Evolutionary conservation across 2,888 invertebrate species (phyloP), one percentile per base, ranked within the genome.

Genomic region (Drosophila tripunctata): DNA sequence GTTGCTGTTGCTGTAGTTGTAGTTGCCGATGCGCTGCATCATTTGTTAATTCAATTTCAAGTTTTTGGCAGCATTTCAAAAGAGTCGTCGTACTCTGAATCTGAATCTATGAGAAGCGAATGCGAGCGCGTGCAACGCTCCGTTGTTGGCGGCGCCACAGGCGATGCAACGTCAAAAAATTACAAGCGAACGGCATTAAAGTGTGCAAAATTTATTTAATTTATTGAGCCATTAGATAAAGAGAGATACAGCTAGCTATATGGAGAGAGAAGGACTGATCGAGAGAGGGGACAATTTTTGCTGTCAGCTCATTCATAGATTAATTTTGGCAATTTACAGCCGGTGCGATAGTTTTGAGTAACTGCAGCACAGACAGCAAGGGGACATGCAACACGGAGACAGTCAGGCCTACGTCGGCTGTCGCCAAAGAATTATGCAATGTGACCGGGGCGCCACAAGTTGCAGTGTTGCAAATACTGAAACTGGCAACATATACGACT

Each of bases 311-410:
- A 85, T 85, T 82, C 88, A 82, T 66, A 87, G 86, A 82, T 82
- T 87, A 85, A 85, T 87, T 87, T 87, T 61, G 81, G 78, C 82
- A 81, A 81, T 81, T 82, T 87, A 82, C 87, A 60, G 82, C 62
- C 57, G 47, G 48, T 63, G 58, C 47, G 86, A 83, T 82, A 67
- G 64, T 67, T 86, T 83, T 70, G 83, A 86, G 80, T 86, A 73
- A 83, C 84, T 83, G 79, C 83, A 67, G 15, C 35, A 65, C 60
- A 60, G 64, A 65, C 61, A 67, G 43, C 3, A 10, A 27, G 17
- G 36, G 45, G 45, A 48, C 71, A 52, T 69, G 71, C 57, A 41
- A 56, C 41, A 55, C 50, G 44, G 38, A 44, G 69, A 41, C 69
- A 31, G 60, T 54, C 41, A 22, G 12, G 66, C 66, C 40, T n/a